Conservation (phyloP, 2,888 invertebrate species). For the Hyles lineata region DNA sequence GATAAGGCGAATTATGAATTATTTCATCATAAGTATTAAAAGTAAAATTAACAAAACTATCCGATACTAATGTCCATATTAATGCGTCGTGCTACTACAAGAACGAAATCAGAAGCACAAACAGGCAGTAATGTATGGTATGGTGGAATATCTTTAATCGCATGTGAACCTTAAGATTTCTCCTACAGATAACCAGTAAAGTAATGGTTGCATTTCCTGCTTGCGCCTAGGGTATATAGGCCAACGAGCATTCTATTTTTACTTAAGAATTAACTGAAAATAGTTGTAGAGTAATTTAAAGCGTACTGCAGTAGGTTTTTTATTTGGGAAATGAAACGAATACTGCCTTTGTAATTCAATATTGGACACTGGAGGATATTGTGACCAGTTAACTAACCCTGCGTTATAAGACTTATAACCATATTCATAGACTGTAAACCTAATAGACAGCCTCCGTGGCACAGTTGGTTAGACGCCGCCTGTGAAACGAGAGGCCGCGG, state of each 20-base stretch:
- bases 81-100: neutral
- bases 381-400: too few species aligned
- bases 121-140: neutral
- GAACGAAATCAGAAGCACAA: neutral
- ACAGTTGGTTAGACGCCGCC: too few species aligned
- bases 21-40: too few species aligned
- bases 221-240: constrained; percentile 37
- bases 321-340: neutral
- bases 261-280: neutral
- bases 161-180: constrained; percentile 45
- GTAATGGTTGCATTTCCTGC: constrained; percentile 60
- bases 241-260: constrained; percentile 33
- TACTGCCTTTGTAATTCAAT: too few species aligned
- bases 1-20: too few species aligned
- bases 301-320: neutral
- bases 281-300: neutral
- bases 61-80: neutral
- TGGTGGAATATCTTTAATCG: constrained; percentile 27
- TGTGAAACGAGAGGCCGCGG: too few species aligned
- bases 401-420: too few species aligned
- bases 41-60: too few species aligned
- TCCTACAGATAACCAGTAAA: constrained; percentile 55
- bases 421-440: too few species aligned
- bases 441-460: too few species aligned
- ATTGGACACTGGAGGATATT: too few species aligned